phyloP scores from a whole-genome alignment of 2,113 vertebrate species.

The Oreamnos americanus region DNA sequence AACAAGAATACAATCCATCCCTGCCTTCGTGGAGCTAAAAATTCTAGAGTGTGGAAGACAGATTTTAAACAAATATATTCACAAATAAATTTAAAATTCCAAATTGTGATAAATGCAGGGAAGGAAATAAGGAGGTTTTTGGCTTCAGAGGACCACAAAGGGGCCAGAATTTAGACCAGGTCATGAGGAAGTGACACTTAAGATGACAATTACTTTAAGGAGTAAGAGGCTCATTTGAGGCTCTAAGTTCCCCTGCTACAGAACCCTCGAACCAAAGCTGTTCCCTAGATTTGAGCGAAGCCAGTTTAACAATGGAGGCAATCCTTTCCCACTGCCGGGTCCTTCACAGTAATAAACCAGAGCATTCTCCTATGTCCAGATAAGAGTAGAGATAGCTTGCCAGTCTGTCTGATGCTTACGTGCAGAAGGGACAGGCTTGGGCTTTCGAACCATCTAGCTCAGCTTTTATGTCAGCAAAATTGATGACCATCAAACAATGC shows the following conservation, averaged over 20 bases:
- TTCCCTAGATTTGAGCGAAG: background rate
- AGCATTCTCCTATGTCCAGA: background rate
- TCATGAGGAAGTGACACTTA: background rate
- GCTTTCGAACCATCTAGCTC: constrained; percentile 20
- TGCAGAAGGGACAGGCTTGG: background rate
- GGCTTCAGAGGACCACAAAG: background rate
- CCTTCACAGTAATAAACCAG: background rate
- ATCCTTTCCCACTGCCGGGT: background rate
- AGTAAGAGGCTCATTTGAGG: background rate
- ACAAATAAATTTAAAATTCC: background rate
- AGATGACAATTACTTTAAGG: background rate
- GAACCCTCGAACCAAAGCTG: no score
- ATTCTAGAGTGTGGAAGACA: background rate
- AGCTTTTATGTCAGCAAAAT: constrained; percentile 35
- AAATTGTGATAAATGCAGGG: background rate
- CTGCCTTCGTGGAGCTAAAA: background rate
- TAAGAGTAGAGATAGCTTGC: background rate
- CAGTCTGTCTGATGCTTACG: background rate
- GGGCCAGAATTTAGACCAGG: background rate
- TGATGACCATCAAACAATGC: background rate
- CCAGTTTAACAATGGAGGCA: fast-evolving
- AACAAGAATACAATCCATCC: background rate
- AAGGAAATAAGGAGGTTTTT: background rate
- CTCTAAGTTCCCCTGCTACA: background rate
- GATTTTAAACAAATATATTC: background rate